phyloP scores from a whole-genome alignment of 2,888 invertebrate species.

The Mystacides longicornis region DNA sequence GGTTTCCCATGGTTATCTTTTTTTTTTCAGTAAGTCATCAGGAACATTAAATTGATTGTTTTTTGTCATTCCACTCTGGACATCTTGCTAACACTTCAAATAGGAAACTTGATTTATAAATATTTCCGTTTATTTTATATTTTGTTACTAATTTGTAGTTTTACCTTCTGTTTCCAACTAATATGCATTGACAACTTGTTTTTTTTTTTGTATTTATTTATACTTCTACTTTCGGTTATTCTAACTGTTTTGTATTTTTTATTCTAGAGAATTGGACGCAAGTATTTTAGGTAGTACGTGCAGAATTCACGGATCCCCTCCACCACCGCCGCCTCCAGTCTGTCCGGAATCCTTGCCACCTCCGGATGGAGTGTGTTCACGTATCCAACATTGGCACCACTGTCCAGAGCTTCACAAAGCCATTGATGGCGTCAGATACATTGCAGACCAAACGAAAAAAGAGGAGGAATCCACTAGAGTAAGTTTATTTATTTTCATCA shows the following conservation, averaged over 20 bases:
- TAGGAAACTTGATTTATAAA: no score
- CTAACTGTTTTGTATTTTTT: neutral
- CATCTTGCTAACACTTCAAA: no score
- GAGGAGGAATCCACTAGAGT: conserved; percentile 89
- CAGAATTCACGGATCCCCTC: conserved; percentile 49
- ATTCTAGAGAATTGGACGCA: conserved; percentile 48
- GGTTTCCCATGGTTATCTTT: no score
- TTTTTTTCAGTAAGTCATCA: no score
- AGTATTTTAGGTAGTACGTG: conserved; percentile 48
- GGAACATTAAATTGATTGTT: no score
- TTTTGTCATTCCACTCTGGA: no score
- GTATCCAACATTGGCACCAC: conserved; percentile 74
- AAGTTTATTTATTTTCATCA: no score
- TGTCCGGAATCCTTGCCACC: conserved; percentile 41
- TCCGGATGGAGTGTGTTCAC: conserved; percentile 55
- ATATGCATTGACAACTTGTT: no score
- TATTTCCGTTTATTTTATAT: neutral
- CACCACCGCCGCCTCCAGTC: conserved; percentile 45
- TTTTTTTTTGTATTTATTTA: no score
- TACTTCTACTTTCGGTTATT: neutral
- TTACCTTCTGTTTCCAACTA: no score
- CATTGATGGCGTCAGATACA: conserved; percentile 86
- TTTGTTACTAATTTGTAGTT: neutral
- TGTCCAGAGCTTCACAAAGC: conserved; percentile 90
- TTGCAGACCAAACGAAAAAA: conserved; percentile 85